Percentiles rank a stretch among this genome's conserved stretches.
These are phyloP conservation scores for Julus scandinavius DNA, from an alignment of 2,888 invertebrate genomes.

Conservation along the genomic window DNA sequence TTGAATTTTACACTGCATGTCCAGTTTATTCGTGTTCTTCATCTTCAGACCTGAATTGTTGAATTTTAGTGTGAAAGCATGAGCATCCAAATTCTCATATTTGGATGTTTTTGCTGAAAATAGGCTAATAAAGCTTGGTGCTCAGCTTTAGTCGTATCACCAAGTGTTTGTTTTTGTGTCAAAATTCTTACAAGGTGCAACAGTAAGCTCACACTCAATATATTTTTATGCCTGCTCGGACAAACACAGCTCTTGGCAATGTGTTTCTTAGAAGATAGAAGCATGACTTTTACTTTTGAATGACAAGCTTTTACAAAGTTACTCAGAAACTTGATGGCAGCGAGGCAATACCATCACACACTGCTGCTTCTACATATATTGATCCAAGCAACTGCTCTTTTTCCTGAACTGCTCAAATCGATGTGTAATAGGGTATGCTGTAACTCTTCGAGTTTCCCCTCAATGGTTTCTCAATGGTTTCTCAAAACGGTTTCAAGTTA, in stretches of 20 bases:
- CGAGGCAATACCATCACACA: neutral
- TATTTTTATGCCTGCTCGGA: neutral
- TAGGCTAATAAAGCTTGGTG: no score
- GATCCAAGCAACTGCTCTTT: neutral
- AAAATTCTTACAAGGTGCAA: neutral
- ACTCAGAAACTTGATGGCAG: neutral
- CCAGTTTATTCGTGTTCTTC: neutral
- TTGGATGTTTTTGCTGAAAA: no score
- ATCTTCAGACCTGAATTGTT: no score
- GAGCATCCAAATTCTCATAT: no score
- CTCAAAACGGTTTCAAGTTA: neutral
- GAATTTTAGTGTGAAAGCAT: no score
- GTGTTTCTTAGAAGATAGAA: neutral
- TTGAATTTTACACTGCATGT: no score
- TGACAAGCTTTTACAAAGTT: slow-evolving; percentile 29
- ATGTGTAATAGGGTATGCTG: neutral
- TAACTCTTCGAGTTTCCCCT: neutral
- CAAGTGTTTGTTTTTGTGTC: neutral
- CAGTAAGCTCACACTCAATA: neutral
- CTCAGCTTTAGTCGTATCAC: no score
- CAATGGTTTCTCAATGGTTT: neutral
- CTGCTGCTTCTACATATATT: neutral
- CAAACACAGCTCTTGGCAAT: neutral
- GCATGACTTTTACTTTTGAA: neutral
- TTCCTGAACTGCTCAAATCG: neutral